Evolutionary conservation across 2,113 vertebrate species (phyloP).

Genomic region (Rhadina sibilatrix): DNA sequence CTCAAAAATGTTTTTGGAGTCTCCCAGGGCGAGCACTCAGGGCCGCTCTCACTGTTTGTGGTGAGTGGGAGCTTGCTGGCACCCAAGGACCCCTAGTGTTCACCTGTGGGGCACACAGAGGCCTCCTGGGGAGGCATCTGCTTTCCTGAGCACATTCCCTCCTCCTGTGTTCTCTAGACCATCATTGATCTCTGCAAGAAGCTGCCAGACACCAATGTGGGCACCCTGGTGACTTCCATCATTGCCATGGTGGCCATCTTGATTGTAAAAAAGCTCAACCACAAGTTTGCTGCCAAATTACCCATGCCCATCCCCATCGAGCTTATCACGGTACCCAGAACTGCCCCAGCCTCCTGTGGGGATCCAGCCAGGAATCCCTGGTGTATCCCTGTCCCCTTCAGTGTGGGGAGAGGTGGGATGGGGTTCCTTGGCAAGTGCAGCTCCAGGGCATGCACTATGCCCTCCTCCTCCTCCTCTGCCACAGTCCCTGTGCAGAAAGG

Average conservation of each 20-base stretch:
- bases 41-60: conserved; percentile 83
- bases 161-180: conserved; percentile 67
- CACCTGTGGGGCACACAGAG: background rate
- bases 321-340: conserved; percentile 80
- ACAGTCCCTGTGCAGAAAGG: background rate
- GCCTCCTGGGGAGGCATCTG: background rate
- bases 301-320: conserved; percentile 90
- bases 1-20: conserved; percentile 91
- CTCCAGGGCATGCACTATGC: background rate
- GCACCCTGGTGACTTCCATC: conserved; percentile 79
- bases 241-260: conserved; percentile 81
- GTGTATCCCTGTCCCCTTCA: background rate
- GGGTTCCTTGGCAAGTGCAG: background rate
- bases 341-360: background rate
- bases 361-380: background rate
- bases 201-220: conserved; percentile 75
- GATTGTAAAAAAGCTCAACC: conserved; percentile 83
- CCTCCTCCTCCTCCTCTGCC: background rate
- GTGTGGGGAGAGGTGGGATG: background rate
- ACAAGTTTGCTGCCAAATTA: conserved; percentile 72
- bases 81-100: background rate
- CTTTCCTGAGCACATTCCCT: background rate
- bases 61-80: conserved; percentile 72
- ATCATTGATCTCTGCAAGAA: conserved; percentile 78
- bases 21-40: conserved; percentile 66